Conservation (phyloP, 2,113 vertebrate genomes). For the Leptocoma aspasia region DNA sequence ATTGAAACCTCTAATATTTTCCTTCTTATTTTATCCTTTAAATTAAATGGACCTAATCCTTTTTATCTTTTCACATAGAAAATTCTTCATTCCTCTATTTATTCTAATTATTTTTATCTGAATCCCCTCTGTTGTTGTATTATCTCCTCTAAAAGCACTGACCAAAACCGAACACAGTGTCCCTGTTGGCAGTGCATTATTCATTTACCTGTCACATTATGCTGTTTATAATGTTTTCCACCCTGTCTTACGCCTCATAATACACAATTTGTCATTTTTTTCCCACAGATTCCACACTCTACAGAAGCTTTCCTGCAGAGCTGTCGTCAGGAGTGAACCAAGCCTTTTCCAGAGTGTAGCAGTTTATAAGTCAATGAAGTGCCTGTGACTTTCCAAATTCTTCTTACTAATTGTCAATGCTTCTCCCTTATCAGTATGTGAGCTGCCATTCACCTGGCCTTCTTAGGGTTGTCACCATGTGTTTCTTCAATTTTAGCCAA, state of each 20-base stretch:
- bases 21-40: conserved; percentile 18
- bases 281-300: background rate
- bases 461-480: no score
- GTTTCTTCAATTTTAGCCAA: background rate
- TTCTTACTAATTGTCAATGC: background rate
- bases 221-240: background rate
- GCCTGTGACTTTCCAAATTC: background rate
- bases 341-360: background rate
- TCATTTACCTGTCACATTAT: conserved; percentile 6
- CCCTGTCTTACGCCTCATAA: background rate
- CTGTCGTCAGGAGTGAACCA: background rate
- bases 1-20: background rate
- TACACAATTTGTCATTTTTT: background rate
- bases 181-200: background rate
- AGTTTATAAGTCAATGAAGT: background rate
- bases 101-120: conserved; percentile 38
- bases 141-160: background rate
- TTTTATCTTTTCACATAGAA: conserved; percentile 8
- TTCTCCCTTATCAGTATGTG: background rate
- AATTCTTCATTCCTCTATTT: background rate
- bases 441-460: background rate
- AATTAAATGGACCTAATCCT: conserved; percentile 10
- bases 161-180: background rate
- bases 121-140: background rate
- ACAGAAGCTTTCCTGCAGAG: background rate